Base-by-base conservation (phyloP, 2,113 vertebrate species). In the Hystrix cristata region DNA sequence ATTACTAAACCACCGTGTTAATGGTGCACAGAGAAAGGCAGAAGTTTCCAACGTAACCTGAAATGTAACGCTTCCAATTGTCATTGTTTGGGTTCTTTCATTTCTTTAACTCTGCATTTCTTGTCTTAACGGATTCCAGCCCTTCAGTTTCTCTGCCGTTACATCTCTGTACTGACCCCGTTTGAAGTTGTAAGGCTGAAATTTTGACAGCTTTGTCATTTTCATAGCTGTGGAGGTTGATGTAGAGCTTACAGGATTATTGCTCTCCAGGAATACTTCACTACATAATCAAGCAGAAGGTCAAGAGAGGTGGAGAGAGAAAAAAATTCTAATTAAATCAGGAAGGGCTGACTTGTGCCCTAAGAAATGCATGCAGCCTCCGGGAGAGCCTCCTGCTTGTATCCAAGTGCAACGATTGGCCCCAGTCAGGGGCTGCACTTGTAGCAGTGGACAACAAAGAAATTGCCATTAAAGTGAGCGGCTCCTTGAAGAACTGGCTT, bases 281-380 rank as follows among this genome's bases (percentile, higher is more conserved):
- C 96, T 93, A 88, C 97, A 89, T 95, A 89, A 97, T 95, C 97
- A 95, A 97, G 97, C 55, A 7, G 96, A 97, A 96, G 95, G 97
- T 98, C 98, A 97, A 98, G 95, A 96, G 95, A 98, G 91, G 92
- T 34, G 85, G 95, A 84, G 79, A 71, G 69, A 79, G 94, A 46
- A 65, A 88, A 96, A 94, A 92, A 64, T 89, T 94, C 91, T 97
- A 97, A 97, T 97, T 95, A 97, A 97, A 96, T 95, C 96, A 96
- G 95, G 43, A 95, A 96, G 79, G 90, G 67, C 95, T 94, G 96
- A 83, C 81, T 83, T 89, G 84, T 87, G 72, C 92, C 87, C 67
- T 81, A 25, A 94, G 57, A 78, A 84, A 81, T 2, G 5, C 1
- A 0, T 8, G 29, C 57, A 38, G 53, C 91, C 80, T 94, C 89